A percentile compares a stretch with the other conserved stretches of the same genome.
These are phyloP conservation scores for Drosophila santomea DNA, from an alignment of 1,140 invertebrate genomes.

Conservation along the genomic window DNA sequence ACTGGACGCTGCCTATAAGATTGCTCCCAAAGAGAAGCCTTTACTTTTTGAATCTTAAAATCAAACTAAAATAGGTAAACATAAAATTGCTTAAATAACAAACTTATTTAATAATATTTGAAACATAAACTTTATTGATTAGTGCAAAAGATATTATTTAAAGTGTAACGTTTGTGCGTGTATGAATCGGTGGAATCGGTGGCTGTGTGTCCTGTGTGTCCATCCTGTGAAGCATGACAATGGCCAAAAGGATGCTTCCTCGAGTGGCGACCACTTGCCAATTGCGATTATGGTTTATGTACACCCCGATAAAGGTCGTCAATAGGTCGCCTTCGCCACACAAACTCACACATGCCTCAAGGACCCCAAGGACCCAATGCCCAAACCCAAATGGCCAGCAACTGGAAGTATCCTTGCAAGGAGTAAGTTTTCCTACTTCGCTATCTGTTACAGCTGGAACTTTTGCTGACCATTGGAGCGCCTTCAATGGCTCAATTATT, in stretches of 20 bases:
- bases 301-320: constrained; percentile 77
- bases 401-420: constrained; percentile 46
- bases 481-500: constrained; percentile 81
- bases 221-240: constrained; percentile 74
- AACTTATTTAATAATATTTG: no score
- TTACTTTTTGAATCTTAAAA: no score
- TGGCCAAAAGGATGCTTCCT: constrained; percentile 56
- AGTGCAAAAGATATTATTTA: not conserved
- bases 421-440: constrained; percentile 66
- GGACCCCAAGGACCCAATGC: not conserved
- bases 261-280: constrained; percentile 81
- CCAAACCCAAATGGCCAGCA: no score
- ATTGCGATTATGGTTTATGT: constrained; percentile 83
- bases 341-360: constrained; percentile 9
- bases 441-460: constrained; percentile 58
- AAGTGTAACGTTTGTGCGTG: constrained; percentile 16
- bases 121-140: no score
- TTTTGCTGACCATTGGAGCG: constrained; percentile 75
- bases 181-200: constrained; percentile 19
- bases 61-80: no score
- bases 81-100: no score
- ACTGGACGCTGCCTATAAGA: no score
- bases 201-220: constrained; percentile 49
- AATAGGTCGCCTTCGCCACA: constrained; percentile 68
- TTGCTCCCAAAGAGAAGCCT: no score